Conservation (phyloP, 2,797 vertebrate species). For the Picus viridis region DNA sequence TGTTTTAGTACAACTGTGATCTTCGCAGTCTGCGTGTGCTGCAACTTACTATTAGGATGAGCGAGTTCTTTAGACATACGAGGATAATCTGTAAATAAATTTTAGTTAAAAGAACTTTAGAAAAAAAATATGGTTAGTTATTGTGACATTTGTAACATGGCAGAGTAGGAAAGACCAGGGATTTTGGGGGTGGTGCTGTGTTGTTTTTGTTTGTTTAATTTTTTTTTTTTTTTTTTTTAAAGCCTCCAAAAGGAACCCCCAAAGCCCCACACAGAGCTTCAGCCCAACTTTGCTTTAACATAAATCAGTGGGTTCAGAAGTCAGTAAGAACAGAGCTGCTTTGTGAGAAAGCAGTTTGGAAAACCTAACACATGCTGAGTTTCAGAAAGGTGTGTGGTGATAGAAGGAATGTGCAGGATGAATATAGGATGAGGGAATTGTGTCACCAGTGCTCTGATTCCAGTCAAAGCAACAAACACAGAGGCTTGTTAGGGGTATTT, state of each 20-base stretch:
- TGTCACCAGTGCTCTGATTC: not conserved
- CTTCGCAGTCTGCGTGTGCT: not conserved
- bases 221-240: no score
- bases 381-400: not conserved
- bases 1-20: not conserved
- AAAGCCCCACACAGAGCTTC: not conserved
- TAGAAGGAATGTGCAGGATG: not conserved
- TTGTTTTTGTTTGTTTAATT: no score
- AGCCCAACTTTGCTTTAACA: not conserved
- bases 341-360: not conserved
- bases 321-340: not conserved
- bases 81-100: not conserved
- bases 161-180: not conserved
- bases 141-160: not conserved
- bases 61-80: not conserved
- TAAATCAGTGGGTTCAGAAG: not conserved
- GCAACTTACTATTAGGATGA: not conserved
- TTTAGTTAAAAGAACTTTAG: not conserved
- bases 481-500: constrained; percentile 47
- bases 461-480: constrained; percentile 65
- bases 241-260: not conserved
- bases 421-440: not conserved
- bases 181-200: no score
- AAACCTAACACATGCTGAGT: not conserved
- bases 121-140: not conserved